phyloP scores from a whole-genome alignment of 2,113 vertebrate genomes.

The Salminus brasiliensis region DNA sequence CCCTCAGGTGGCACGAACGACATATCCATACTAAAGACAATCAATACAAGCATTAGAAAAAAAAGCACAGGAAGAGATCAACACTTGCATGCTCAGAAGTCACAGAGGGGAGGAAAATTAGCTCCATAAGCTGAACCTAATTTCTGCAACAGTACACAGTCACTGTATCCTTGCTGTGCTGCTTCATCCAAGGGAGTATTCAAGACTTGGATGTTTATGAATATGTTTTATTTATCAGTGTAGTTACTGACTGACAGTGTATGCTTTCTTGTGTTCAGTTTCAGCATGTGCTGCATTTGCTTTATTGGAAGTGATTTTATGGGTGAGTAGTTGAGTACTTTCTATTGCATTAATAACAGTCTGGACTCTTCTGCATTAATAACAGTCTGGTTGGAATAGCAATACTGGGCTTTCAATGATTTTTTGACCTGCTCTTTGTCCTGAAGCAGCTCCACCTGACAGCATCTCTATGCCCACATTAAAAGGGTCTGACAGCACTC shows the following conservation, averaged over 20 bases:
- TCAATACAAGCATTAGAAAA: slow-evolving; percentile 4
- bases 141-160: not conserved
- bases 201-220: not conserved
- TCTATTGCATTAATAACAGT: no score
- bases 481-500: no score
- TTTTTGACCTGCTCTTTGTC: no score
- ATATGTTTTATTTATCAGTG: not conserved
- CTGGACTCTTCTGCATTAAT: no score
- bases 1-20: slow-evolving; percentile 54
- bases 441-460: no score
- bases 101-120: not conserved
- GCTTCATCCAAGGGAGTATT: slow-evolving; percentile 22
- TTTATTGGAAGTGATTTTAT: no score
- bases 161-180: slow-evolving; percentile 27
- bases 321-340: no score
- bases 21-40: slow-evolving; percentile 73
- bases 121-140: not conserved
- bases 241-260: not conserved
- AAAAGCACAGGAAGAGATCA: not conserved
- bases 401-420: no score
- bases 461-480: no score
- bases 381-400: no score
- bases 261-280: no score
- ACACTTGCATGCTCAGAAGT: not conserved
- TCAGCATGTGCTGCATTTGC: no score